phyloP scores from a whole-genome alignment of 2,888 invertebrate species.

The Pemphredon lugubris region DNA sequence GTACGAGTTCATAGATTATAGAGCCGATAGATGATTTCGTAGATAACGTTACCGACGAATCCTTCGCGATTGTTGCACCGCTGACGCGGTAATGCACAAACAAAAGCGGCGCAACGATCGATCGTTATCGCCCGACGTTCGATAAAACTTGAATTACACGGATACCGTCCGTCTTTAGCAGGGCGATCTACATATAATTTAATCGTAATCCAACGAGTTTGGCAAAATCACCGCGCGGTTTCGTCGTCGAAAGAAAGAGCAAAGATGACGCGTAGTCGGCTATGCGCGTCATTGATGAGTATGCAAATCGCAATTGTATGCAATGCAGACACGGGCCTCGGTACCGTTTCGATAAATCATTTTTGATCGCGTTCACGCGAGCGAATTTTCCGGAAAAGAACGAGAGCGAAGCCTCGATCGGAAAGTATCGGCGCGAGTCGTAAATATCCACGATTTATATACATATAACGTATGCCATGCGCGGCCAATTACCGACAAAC shows the following conservation, averaged over 20 bases:
- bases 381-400: background rate
- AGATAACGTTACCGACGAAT: constrained; percentile 10
- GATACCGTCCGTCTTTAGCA: too few relatives aligned
- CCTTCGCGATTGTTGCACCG: constrained; percentile 5
- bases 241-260: too few relatives aligned
- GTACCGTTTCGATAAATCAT: background rate
- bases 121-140: background rate
- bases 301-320: background rate
- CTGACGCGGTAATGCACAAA: background rate
- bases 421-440: background rate
- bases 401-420: background rate
- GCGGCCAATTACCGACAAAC: background rate
- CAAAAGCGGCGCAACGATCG: background rate
- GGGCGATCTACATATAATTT: too few relatives aligned
- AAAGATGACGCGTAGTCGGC: too few relatives aligned
- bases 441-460: background rate
- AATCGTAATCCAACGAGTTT: too few relatives aligned
- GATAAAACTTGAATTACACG: background rate
- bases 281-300: too few relatives aligned
- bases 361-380: background rate
- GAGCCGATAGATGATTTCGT: constrained; percentile 23
- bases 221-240: too few relatives aligned
- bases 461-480: background rate
- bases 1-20: constrained; percentile 15
- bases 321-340: background rate